These are phyloP conservation scores for Spea bombifrons DNA, from an alignment of 2,113 vertebrate genomes.

Conservation along the genomic window DNA sequence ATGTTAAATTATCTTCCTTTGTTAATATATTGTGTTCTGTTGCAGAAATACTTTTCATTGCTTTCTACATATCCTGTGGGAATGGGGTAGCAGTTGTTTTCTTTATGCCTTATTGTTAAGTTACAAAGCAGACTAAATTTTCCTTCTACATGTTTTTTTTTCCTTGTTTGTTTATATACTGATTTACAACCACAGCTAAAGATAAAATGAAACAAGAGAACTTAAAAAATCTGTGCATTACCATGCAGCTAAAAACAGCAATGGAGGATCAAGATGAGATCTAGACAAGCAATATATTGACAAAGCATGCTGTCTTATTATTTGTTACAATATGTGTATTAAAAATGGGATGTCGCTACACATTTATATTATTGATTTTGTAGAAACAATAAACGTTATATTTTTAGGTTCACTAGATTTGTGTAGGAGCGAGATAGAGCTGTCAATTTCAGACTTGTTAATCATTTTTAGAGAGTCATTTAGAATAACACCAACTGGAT, in stretches of 20 bases:
- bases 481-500: too few relatives aligned
- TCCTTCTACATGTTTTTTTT: not conserved
- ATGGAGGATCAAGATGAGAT: slow-evolving; percentile 27
- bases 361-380: not conserved
- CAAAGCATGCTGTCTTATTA: slow-evolving; percentile 4
- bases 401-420: not conserved
- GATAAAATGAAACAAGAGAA: slow-evolving; percentile 27
- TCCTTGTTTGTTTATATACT: slow-evolving; percentile 6
- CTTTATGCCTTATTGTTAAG: slow-evolving; percentile 42
- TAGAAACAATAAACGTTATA: not conserved
- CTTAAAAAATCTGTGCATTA: slow-evolving; percentile 35
- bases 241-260: slow-evolving; percentile 15
- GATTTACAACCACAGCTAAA: slow-evolving; percentile 27
- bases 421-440: not conserved
- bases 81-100: slow-evolving; percentile 39
- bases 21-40: slow-evolving; percentile 46
- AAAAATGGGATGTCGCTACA: not conserved
- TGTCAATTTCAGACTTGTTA: not conserved
- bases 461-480: not conserved
- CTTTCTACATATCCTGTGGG: slow-evolving; percentile 41
- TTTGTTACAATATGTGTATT: not conserved
- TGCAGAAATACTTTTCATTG: slow-evolving; percentile 46
- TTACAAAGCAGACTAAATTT: slow-evolving; percentile 40
- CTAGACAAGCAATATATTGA: slow-evolving; percentile 13
- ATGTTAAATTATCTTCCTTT: slow-evolving; percentile 44